phyloP scores from a whole-genome alignment of 2,888 invertebrate species.

The Prionchulus punctatus region DNA sequence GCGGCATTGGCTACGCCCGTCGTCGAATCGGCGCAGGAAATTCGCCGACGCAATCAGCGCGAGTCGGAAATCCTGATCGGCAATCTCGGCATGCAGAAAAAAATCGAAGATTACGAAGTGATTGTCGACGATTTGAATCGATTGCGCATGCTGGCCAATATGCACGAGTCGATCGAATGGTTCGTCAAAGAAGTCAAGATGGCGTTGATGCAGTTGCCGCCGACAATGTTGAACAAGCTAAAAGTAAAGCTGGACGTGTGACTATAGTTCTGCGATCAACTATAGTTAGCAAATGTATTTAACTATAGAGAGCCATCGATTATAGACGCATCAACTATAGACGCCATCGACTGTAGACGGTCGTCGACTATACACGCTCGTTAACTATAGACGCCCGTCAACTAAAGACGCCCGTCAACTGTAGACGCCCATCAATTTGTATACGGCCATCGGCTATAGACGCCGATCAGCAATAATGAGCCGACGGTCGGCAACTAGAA shows the following conservation, averaged over 20 bases:
- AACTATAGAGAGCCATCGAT: too few relatives aligned
- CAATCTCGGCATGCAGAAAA: slow-evolving; percentile 45
- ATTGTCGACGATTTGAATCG: slow-evolving; percentile 58
- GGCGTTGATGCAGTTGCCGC: slow-evolving; percentile 14
- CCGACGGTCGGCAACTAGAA: too few relatives aligned
- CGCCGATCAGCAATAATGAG: too few relatives aligned
- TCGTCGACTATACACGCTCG: too few relatives aligned
- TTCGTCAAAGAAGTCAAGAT: slow-evolving; percentile 15
- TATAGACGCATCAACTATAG: too few relatives aligned
- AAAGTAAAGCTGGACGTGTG: slow-evolving; percentile 5
- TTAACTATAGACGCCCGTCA: too few relatives aligned
- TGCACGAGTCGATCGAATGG: slow-evolving; percentile 69
- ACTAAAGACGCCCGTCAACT: too few relatives aligned
- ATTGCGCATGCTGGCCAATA: slow-evolving; percentile 63
- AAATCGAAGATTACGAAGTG: slow-evolving; percentile 52
- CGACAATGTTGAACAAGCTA: neutral
- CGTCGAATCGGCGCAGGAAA: slow-evolving; percentile 46
- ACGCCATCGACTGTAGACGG: too few relatives aligned
- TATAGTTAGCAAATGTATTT: too few relatives aligned
- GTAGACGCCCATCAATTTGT: too few relatives aligned
- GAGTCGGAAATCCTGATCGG: slow-evolving; percentile 84
- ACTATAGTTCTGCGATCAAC: too few relatives aligned
- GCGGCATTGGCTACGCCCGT: neutral
- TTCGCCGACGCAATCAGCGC: slow-evolving; percentile 58
- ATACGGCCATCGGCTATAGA: too few relatives aligned